Base-by-base conservation (phyloP, 1,140 invertebrate genomes). In the Nasonia giraulti region DNA sequence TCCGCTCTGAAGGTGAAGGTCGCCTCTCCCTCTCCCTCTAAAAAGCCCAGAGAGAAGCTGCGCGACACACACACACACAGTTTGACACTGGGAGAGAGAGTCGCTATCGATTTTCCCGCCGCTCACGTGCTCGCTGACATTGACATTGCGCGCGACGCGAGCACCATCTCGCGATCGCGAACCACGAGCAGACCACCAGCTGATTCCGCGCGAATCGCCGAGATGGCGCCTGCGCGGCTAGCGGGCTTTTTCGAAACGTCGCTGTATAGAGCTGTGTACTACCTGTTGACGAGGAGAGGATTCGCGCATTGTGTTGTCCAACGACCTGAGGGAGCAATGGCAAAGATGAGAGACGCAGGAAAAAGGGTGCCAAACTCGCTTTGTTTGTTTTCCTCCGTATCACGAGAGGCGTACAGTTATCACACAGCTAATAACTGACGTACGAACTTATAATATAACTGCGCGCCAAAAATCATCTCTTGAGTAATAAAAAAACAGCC, bases 121-220 rank as follows among this genome's bases (percentile, higher is more conserved):
- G 75, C 89, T 91, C 92, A 92, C 92, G 91, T 93, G 92, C 87
- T 92, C 88, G 87, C 90, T 93, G 92, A 91, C 92, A 93, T 93
- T 93, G 92, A 93, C 92, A 93, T 93, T 93, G 92, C 89, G 80
- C 84, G 88, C 86, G 87, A 88, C 83, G 62, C 85, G 86, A 89
- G 90, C 91, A 85, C 89, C 92, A 92, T 92, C 91, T 92, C 84
- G 88, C 88, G 91, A 84, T 87, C 87, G 75, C 87, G 86, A 91
- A 89, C 88, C 86, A 86, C 89, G 66, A 87, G 37, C 84, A 50
- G 47, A 84, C 85, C 86, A 75, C 86, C 75, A 85, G 66, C 10
- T 80, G 86, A 23, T 90, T 90, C 79, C 17, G 14, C 44, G 62
- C 23, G 33, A 11, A 44, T 62, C 85, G 74, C 62, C 71, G 4